Base-by-base conservation (phyloP, 2,888 invertebrate genomes). In the Nemurella pictetii region DNA sequence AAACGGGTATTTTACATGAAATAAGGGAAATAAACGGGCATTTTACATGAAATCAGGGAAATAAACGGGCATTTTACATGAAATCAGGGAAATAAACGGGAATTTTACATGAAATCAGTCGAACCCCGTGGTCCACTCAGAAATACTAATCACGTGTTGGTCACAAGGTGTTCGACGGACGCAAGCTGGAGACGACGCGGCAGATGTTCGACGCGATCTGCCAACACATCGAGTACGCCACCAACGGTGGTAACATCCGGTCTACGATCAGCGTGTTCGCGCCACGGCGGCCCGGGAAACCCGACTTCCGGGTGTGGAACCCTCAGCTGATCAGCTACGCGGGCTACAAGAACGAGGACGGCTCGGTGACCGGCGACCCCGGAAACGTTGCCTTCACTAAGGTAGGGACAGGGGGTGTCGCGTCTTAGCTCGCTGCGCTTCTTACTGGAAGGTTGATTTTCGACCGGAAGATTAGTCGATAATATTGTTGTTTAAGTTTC, bases 151-250 rank as follows among this genome's bases (percentile, higher is more conserved):
- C n/a, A n/a, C 12, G 15, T 26, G 28, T 20, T 87, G 86, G 87
- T 88, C 90, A 90, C 27, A 91, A 98, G 98, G 97, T 98, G 35
- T 98, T 98, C 89, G 98, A 98, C 91, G 98, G 98, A 88, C 95
- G 98, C 84, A 96, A 96, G 91, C 97, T 98, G 85, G 97, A 96
- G 74, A 98, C 98, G 0, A 97, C 98, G 0, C 96, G 97, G 88
- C 97, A 97, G 80, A 98, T 98, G 98, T 98, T 98, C 89, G 98
- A 98, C 89, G 98, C 98, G 0, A 93, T 98, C 83, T 98, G 98
- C 91, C 98, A 97, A 91, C 98, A 98, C 90, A 97, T 98, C 88
- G 98, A 98, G 90, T 98, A 98, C 91, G 96, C 96, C 89, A 98
- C 98, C 75, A 98, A 98, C 91, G 97, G 97, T 91, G 98, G 98